These are phyloP conservation scores for Philaenus spumarius DNA, from an alignment of 1,140 invertebrate species.

Conservation along the genomic window DNA sequence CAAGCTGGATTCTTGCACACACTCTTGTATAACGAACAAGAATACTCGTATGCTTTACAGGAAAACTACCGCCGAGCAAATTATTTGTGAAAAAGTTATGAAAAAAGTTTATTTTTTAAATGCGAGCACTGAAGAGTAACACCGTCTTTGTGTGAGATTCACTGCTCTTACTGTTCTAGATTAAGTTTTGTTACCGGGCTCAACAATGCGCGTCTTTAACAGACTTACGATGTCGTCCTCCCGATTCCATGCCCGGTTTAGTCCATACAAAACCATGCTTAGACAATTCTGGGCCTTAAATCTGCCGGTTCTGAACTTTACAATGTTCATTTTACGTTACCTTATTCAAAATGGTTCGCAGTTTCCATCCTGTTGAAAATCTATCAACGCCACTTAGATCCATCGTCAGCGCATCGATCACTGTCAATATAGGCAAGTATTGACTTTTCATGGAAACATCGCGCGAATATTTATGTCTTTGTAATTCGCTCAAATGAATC, in stretches of 20 bases:
- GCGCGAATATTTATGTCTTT: conserved; percentile 67
- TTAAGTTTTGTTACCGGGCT: conserved; percentile 74
- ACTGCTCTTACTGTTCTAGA: conserved; percentile 72
- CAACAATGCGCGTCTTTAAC: conserved; percentile 71
- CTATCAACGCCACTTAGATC: conserved; percentile 57
- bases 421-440: conserved; percentile 73
- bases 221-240: conserved; percentile 76
- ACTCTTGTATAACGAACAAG: no score
- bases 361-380: conserved; percentile 67
- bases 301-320: conserved; percentile 84
- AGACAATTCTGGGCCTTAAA: conserved; percentile 65
- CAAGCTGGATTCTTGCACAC: no score
- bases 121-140: no score
- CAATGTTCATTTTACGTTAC: conserved; percentile 74
- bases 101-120: no score
- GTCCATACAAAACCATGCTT: conserved; percentile 74
- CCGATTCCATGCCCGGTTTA: conserved; percentile 74
- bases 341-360: conserved; percentile 69
- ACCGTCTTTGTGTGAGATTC: no score
- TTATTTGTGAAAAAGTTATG: no score
- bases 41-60: no score
- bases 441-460: conserved; percentile 72
- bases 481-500: conserved; percentile 53
- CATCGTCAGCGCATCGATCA: conserved; percentile 49
- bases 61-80: no score